These are phyloP conservation scores for Istiophorus platypterus DNA, from an alignment of 2,113 vertebrate genomes.

Conservation along the genomic window DNA sequence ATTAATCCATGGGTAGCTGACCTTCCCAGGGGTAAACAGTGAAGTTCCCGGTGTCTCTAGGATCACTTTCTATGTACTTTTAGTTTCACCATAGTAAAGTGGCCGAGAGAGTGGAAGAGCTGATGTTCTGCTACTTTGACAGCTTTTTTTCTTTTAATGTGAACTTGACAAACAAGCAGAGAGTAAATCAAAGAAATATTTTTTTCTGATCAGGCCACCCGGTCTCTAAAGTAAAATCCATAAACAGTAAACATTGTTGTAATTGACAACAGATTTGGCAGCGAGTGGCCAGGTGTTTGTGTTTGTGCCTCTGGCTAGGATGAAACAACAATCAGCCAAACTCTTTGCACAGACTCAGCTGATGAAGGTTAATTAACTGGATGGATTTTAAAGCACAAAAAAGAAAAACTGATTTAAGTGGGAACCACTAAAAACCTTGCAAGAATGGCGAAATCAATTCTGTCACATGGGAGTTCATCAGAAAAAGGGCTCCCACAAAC, in stretches of 20 bases:
- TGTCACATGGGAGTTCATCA: not conserved
- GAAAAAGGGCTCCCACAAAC: slow-evolving; percentile 12
- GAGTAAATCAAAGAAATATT: not conserved
- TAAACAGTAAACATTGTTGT: slow-evolving; percentile 5
- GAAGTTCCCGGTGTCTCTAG: slow-evolving; percentile 19
- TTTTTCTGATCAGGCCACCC: slow-evolving; percentile 11
- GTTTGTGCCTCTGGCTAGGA: not conserved
- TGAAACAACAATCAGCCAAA: slow-evolving; percentile 21
- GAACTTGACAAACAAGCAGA: not conserved
- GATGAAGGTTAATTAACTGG: slow-evolving; percentile 2
- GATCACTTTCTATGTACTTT: slow-evolving; percentile 41
- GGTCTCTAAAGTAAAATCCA: slow-evolving; percentile 6
- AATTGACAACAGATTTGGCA: slow-evolving; percentile 4
- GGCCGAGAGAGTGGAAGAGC: slow-evolving; percentile 1
- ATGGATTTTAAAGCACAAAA: slow-evolving; percentile 30
- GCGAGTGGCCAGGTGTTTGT: slow-evolving; percentile 41
- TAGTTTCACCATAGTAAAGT: slow-evolving; percentile 32
- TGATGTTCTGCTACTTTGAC: not conserved
- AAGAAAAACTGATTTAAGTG: slow-evolving; percentile 13
- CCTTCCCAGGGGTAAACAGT: slow-evolving; percentile 51
- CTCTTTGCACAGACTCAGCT: not conserved
- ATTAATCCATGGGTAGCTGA: slow-evolving; percentile 17
- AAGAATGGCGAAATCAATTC: not conserved
- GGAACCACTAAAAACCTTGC: slow-evolving; percentile 10
- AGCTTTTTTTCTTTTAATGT: not conserved